Conservation (phyloP, 2,797 vertebrate genomes). For the Mormyrus proboscirostris region DNA sequence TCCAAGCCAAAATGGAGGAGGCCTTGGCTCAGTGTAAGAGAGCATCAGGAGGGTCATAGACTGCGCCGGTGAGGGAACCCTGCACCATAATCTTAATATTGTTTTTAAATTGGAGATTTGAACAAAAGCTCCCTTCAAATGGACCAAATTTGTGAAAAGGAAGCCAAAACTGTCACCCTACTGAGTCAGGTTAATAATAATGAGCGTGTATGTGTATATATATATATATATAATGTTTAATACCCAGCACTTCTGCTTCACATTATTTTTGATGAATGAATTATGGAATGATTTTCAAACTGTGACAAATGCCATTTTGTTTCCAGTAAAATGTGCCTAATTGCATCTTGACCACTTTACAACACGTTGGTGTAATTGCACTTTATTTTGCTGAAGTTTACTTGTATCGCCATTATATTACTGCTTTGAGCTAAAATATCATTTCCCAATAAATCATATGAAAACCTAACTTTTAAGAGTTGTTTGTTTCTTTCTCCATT, state of each 20-base stretch:
- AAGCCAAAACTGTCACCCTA: background rate
- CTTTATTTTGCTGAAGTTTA: background rate
- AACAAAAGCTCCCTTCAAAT: background rate
- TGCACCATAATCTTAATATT: background rate
- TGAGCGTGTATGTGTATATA: background rate
- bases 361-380: background rate
- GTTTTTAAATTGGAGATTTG: background rate
- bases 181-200: background rate
- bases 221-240: background rate
- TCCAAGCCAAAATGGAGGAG: conserved; percentile 40
- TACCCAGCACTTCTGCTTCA: background rate
- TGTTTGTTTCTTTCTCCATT: background rate
- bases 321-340: background rate
- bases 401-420: background rate
- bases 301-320: background rate
- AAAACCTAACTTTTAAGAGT: background rate
- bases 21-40: conserved; percentile 30
- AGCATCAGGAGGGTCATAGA: background rate
- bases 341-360: conserved; percentile 9
- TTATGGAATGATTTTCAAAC: background rate
- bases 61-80: conserved; percentile 8
- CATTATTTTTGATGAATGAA: background rate
- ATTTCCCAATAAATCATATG: conserved; percentile 10
- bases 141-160: background rate
- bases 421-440: background rate